Percentiles rank a stretch among this genome's conserved stretches.
These are phyloP conservation scores for Xiphophorus couchianus DNA, from an alignment of 2,113 vertebrate species.

Conservation along the genomic window DNA sequence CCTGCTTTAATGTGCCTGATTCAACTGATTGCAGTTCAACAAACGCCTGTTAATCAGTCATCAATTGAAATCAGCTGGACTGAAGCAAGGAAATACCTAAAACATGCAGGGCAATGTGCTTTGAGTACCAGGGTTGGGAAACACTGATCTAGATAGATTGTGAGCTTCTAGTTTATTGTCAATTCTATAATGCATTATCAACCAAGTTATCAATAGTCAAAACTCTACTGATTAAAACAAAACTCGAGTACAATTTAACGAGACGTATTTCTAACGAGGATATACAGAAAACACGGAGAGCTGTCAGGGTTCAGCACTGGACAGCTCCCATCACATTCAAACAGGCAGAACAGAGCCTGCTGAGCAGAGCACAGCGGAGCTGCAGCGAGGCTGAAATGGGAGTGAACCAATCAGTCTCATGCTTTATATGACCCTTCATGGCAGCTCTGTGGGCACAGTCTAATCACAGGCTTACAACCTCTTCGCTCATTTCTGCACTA, in stretches of 20 bases:
- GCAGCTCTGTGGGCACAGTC: constrained; percentile 46
- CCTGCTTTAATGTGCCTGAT: too few relatives aligned
- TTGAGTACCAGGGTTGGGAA: too few relatives aligned
- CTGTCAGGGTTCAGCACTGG: constrained; percentile 37
- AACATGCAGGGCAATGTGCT: too few relatives aligned
- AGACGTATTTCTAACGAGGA: neutral
- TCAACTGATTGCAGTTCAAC: too few relatives aligned
- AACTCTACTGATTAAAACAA: neutral
- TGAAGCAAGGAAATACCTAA: too few relatives aligned
- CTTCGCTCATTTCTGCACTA: constrained; percentile 27
- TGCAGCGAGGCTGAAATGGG: neutral
- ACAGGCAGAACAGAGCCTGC: constrained; percentile 7
- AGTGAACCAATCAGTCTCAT: constrained; percentile 58
- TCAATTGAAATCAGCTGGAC: too few relatives aligned
- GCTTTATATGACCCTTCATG: constrained; percentile 42
- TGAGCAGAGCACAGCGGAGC: neutral
- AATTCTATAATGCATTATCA: too few relatives aligned
- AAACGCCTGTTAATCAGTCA: too few relatives aligned
- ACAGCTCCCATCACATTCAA: constrained; percentile 56
- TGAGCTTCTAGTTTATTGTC: too few relatives aligned
- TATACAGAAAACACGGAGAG: constrained; percentile 9
- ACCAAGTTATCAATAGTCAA: neutral
- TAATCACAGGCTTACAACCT: constrained; percentile 49
- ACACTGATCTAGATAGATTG: too few relatives aligned
- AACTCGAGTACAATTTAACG: neutral